These are phyloP conservation scores for Xerus inauris DNA, from an alignment of 2,113 vertebrate species.

Conservation along the genomic window DNA sequence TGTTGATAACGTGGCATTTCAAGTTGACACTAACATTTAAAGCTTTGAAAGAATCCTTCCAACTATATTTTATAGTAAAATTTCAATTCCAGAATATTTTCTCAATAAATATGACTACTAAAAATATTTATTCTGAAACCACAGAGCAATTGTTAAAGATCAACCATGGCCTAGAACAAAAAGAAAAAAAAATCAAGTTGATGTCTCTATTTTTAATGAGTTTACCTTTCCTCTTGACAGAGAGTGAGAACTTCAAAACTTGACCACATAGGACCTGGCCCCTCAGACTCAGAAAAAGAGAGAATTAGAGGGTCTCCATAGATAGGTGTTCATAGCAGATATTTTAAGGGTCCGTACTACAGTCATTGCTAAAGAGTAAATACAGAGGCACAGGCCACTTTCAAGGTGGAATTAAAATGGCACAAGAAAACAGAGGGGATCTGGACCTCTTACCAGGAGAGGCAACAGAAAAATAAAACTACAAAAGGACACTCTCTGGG, in stretches of 20 bases:
- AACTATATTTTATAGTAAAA: not conserved
- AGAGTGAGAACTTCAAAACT: conserved; percentile 68
- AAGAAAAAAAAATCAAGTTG: not conserved
- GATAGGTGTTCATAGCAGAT: conserved; percentile 80
- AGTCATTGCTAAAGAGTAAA: conserved; percentile 86
- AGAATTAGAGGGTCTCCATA: conserved; percentile 80
- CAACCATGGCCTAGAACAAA: not conserved
- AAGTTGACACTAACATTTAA: not conserved
- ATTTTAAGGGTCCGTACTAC: conserved; percentile 87
- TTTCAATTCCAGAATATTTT: not conserved
- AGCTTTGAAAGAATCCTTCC: not conserved
- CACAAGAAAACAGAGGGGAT: conserved; percentile 91
- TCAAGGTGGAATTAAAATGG: conserved; percentile 86
- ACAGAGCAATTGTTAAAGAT: conserved; percentile 6
- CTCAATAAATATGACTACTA: not conserved
- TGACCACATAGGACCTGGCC: conserved; percentile 75
- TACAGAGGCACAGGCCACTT: conserved; percentile 83
- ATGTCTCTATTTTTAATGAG: not conserved
- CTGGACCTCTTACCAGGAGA: conserved; percentile 90
- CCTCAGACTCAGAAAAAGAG: conserved; percentile 78
- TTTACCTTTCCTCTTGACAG: conserved; percentile 62
- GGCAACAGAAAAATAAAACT: conserved; percentile 89
- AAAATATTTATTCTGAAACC: not conserved
- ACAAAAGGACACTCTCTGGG: conserved; percentile 89
- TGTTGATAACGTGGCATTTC: not conserved